phyloP scores from a whole-genome alignment of 2,797 vertebrate genomes.

The Malurus splendens region DNA sequence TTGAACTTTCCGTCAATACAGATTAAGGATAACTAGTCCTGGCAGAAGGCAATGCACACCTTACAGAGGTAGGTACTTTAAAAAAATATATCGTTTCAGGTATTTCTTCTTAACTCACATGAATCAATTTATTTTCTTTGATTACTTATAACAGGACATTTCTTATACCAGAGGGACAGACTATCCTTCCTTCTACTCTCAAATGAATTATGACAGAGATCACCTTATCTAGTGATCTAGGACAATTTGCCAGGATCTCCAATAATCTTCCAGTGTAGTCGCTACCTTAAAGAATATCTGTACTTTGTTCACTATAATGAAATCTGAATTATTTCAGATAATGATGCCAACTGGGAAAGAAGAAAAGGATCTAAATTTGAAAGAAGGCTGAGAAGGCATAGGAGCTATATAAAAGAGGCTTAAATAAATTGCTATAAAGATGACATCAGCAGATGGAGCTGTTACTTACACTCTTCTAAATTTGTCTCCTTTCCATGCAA shows the following conservation, averaged over 20 bases:
- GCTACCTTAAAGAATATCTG: constrained; percentile 7
- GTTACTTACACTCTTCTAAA: constrained; percentile 6
- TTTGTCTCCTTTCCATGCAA: not conserved
- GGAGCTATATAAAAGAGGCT: not conserved
- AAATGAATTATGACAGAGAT: constrained; percentile 21
- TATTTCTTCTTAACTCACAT: not conserved
- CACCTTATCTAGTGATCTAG: constrained; percentile 5
- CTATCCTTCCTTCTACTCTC: not conserved
- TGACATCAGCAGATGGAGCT: constrained; percentile 12
- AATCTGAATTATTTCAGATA: constrained; percentile 43
- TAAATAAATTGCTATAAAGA: not conserved
- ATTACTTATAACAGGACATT: constrained; percentile 16
- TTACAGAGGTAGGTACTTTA: not conserved
- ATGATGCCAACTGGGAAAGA: constrained; percentile 37
- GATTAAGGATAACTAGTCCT: not conserved
- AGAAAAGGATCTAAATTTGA: constrained; percentile 16
- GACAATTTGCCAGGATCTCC: constrained; percentile 1
- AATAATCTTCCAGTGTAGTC: not conserved
- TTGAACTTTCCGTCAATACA: not conserved
- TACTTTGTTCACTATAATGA: constrained; percentile 3
- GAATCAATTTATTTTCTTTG: constrained; percentile 11
- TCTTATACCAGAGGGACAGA: not conserved
- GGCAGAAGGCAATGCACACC: not conserved
- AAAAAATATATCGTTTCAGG: not conserved
- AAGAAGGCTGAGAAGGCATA: not conserved